Evolutionary conservation across 2,888 invertebrate genomes (phyloP).

Genomic region (Caenorhabditis angaria): DNA sequence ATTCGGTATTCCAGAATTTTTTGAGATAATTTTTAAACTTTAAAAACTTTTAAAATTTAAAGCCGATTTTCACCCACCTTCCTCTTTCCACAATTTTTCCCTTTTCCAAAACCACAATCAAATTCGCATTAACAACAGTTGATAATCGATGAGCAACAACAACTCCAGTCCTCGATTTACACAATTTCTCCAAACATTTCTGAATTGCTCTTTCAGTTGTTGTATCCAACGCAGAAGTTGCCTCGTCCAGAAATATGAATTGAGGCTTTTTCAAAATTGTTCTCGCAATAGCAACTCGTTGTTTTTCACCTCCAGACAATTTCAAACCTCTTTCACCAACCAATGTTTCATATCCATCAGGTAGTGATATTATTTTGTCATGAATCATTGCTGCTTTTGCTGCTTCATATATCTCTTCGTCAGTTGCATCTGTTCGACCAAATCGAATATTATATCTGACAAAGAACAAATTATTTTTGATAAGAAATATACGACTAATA

Average conservation of each 20-base stretch:
- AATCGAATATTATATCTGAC: constrained; percentile 90
- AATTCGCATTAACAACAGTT: constrained; percentile 90
- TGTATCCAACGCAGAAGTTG: constrained; percentile 87
- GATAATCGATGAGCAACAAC: constrained; percentile 88
- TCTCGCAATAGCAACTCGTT: constrained; percentile 93
- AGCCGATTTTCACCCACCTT: constrained; percentile 76
- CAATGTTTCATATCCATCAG: constrained; percentile 78
- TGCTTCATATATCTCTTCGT: constrained; percentile 86
- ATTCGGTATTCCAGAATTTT: neutral
- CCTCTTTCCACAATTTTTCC: constrained; percentile 92
- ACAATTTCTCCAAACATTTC: constrained; percentile 77
- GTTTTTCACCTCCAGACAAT: constrained; percentile 96
- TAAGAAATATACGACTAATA: neutral
- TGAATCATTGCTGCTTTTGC: constrained; percentile 93
- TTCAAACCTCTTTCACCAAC: constrained; percentile 93
- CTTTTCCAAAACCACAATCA: constrained; percentile 89
- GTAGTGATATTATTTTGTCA: constrained; percentile 88
- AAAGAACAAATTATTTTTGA: neutral
- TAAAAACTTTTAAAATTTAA: no score
- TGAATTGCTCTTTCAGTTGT: constrained; percentile 91
- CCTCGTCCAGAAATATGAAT: constrained; percentile 89
- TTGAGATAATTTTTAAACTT: no score
- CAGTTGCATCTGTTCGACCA: constrained; percentile 82
- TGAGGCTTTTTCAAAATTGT: constrained; percentile 90
- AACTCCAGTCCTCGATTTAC: constrained; percentile 87